A percentile compares a stretch with the other conserved stretches of the same genome.
Conservation (phyloP, 2,888 invertebrate species). For the Tanytarsus gracilentus region DNA sequence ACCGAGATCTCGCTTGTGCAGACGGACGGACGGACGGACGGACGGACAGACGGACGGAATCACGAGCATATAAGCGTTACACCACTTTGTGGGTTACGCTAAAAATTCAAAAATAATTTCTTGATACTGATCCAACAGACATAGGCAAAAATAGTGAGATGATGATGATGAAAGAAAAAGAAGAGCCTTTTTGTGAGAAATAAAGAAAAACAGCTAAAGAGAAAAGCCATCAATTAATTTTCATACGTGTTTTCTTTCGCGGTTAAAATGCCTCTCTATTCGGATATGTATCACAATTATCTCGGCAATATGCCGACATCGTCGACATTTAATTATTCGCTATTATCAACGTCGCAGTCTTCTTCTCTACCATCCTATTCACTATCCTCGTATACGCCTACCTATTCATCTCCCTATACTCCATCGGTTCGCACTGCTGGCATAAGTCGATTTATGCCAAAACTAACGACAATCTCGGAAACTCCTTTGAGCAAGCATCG, state of each 20-base stretch:
- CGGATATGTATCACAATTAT: constrained; percentile 53
- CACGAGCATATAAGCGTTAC: no score
- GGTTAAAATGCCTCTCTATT: constrained; percentile 57
- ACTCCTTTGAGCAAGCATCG: constrained; percentile 37
- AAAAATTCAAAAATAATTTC: not conserved
- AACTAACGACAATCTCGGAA: constrained; percentile 64
- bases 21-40: no score
- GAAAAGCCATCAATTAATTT: not conserved
- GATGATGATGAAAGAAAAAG: constrained; percentile 20
- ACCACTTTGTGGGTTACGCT: not conserved
- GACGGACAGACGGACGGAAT: no score
- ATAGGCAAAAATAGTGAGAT: constrained; percentile 7
- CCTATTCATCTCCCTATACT: constrained; percentile 40
- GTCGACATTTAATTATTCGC: constrained; percentile 45
- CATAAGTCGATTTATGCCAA: constrained; percentile 56
- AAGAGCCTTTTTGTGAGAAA: constrained; percentile 23
- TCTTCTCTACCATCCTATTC: constrained; percentile 48
- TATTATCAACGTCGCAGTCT: constrained; percentile 44
- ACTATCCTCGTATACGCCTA: constrained; percentile 47
- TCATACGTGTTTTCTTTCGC: not conserved
- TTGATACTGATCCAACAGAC: constrained; percentile 28
- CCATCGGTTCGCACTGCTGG: constrained; percentile 42
- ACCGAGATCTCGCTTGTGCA: no score
- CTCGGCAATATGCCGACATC: constrained; percentile 45
- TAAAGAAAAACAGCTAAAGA: constrained; percentile 6